Conservation (phyloP, 2,888 invertebrate genomes). For the Yponomeuta plumbellus region DNA sequence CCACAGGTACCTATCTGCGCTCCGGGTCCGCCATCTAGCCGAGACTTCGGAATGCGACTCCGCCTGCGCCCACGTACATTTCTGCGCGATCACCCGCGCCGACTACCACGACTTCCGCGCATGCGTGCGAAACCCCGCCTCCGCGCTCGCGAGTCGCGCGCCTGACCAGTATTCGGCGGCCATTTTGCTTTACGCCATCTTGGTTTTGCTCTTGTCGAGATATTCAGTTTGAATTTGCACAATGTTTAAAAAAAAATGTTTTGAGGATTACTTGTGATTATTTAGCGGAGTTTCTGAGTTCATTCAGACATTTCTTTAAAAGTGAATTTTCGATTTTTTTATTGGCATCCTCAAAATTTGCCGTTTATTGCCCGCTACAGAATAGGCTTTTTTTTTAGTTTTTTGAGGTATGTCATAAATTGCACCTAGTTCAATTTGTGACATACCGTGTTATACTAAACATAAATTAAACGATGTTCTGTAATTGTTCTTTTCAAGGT, state of each 20-base stretch:
- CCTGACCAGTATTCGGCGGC: conserved; percentile 56
- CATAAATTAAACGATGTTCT: too few species aligned
- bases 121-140: conserved; percentile 88
- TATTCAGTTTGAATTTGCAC: background rate
- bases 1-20: conserved; percentile 83
- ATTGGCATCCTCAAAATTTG: background rate
- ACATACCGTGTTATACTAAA: too few species aligned
- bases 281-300: too few species aligned
- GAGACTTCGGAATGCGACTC: conserved; percentile 79
- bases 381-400: too few species aligned
- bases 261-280: too few species aligned
- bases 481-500: too few species aligned
- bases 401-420: too few species aligned
- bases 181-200: conserved; percentile 61
- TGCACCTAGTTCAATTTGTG: too few species aligned
- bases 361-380: too few species aligned
- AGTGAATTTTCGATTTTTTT: too few species aligned
- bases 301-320: too few species aligned
- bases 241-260: too few species aligned
- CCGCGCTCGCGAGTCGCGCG: conserved; percentile 81
- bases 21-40: conserved; percentile 81
- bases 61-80: conserved; percentile 88
- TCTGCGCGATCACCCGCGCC: conserved; percentile 90
- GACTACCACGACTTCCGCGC: conserved; percentile 87
- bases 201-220: conserved; percentile 45